phyloP scores from a whole-genome alignment of 2,797 vertebrate genomes.

The Pyrocephalus nanus region DNA sequence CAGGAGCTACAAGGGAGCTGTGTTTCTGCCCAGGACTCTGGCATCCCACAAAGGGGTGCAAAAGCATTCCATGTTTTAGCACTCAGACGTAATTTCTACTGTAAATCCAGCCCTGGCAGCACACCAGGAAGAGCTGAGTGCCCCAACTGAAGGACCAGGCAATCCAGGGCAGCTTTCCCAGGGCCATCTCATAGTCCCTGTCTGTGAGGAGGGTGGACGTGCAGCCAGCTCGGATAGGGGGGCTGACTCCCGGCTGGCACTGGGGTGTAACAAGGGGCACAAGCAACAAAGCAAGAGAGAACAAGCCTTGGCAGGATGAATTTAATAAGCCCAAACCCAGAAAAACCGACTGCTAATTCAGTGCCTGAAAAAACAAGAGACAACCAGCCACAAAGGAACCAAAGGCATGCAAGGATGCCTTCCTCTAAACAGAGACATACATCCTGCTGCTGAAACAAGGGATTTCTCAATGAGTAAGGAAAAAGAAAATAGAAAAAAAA shows the following conservation, averaged over 20 bases:
- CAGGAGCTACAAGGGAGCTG: neutral
- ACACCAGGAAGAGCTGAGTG: neutral
- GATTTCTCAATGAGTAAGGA: neutral
- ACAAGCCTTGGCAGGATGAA: neutral
- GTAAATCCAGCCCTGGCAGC: neutral
- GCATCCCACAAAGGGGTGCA: neutral
- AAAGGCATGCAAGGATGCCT: neutral
- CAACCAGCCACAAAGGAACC: neutral
- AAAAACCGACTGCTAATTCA: neutral
- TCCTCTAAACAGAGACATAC: neutral
- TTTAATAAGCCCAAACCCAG: neutral
- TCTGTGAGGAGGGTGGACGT: neutral
- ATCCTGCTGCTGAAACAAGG: neutral
- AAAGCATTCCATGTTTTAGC: neutral
- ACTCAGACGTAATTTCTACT: neutral
- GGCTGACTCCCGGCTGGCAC: neutral
- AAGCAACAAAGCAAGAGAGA: neutral
- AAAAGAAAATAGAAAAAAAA: neutral
- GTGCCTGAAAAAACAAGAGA: neutral
- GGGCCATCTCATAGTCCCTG: accelerated
- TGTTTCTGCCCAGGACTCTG: neutral
- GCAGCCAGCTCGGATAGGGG: neutral
- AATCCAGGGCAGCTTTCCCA: neutral
- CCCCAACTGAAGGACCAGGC: neutral
- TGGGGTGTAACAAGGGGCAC: neutral